Base-by-base conservation (phyloP, 2,797 vertebrate genomes). In the Danio choprae region DNA sequence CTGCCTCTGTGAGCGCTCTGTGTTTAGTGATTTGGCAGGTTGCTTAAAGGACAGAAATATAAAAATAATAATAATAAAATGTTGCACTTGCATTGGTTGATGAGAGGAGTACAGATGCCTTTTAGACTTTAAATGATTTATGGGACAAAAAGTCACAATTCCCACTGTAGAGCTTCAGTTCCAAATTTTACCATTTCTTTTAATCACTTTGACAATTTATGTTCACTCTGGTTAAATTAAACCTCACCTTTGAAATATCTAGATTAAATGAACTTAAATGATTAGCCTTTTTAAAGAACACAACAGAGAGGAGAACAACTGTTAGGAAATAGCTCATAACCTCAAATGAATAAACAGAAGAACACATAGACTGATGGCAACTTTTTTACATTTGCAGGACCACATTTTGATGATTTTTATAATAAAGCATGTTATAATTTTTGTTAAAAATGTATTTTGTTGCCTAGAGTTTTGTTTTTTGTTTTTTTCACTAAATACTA, bases 61-160 rank as follows among this genome's bases (percentile, higher is more conserved):
- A 71, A 6, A 71, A 6, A 62, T 29, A 29, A 29, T 29, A 29
- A 29, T 1, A 29, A 29, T 1, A 69, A 74, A 43, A 84, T 83
- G 88, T 92, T 92, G 91, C 91, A 93, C 91, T 94, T 90, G 79
- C 74, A 72, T 75, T 83, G 82, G 79, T 59, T 69, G 65, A 16
- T 59, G 73, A 56, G 20, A 59, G 12, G 76, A 72, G 53, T 46
- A 56, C 71, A 63, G 50, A 75, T 80, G 72, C 63, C 72, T 82
- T 83, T 64, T 48, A 44, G 70, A 36, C 46, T 74, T 55, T 0
- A 20, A 9, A 2, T 72, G 7, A 10, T 71, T 56, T n/a, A 58
- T 68, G 4, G 22, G 6, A 40, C 20, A 51, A 16, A 48, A 51
- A 43, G 18, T 12, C 53, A 69, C 22, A 20, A 7, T 56, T 65